A percentile compares a stretch with the other conserved stretches of the same genome.
Conservation (phyloP, 2,797 vertebrate species). For the Anabacerthia variegaticeps region DNA sequence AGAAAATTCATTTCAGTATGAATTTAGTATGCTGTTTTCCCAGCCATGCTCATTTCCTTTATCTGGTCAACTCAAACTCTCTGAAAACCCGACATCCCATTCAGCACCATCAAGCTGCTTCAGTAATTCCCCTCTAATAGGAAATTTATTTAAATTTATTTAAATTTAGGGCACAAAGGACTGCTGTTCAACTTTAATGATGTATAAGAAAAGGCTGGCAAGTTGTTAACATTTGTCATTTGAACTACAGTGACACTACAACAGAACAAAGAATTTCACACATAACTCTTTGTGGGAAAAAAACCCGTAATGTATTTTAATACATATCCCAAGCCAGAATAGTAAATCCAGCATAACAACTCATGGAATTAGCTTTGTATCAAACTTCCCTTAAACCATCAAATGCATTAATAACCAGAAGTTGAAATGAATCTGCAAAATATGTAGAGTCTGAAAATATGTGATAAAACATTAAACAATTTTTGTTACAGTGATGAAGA, state of each 20-base stretch:
- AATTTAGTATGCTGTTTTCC: neutral
- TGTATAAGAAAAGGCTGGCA: neutral
- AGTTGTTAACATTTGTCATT: neutral
- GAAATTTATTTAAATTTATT: neutral
- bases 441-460: neutral
- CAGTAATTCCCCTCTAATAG: neutral
- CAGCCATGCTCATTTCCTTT: neutral
- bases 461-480: neutral
- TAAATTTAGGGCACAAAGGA: neutral
- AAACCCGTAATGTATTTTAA: fast-evolving
- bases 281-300: neutral
- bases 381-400: neutral
- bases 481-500: neutral
- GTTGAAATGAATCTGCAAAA: neutral
- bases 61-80: neutral
- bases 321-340: neutral
- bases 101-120: neutral
- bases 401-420: neutral
- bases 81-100: neutral
- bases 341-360: neutral
- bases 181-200: neutral
- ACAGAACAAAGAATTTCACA: neutral
- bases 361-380: neutral
- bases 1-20: neutral
- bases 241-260: neutral